Base-by-base conservation (phyloP, 2,797 vertebrate genomes). In the Anguilla megastoma region DNA sequence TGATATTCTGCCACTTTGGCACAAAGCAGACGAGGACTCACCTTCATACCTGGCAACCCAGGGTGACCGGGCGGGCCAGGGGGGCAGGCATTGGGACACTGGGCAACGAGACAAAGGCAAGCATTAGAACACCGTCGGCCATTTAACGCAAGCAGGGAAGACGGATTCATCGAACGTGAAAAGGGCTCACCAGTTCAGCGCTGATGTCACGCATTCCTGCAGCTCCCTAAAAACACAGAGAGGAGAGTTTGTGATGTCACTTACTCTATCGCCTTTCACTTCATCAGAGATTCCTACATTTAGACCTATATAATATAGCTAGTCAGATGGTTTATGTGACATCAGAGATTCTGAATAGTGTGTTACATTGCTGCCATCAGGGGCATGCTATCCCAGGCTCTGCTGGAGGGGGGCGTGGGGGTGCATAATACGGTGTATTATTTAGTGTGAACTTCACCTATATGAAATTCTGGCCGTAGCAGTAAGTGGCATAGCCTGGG, bases 1-100 rank as follows among this genome's bases (percentile, higher is more conserved):
- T 76, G 30, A 14, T 18, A 36, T 76, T 33, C 69, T 71, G n/a
- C 27, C 74, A 79, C 14, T 41, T 3, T 6, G 12, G 36, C 4
- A 80, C 5, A 6, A 16, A 48, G 14, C 36, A 21, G 16, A 36
- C 18, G n/a, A 84, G 4, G 69, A 85, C 94, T 96, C 94, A 99
- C 99, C 96, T 99, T 98, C 98, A 99, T 98, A 88, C 99, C 99
- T 92, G 98, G 97, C 89, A 98, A 95, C 0, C 99, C 99, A 90
- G 98, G 97, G 85, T 98, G 96, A 86, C 99, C 99, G 50, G 97
- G 92, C 0, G 94, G 96, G 1, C 98, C 98, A 84, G 97, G 95
- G 21, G 97, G 95, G 91, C 99, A 99, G 86, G 98, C 95, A 92
- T 95, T 97, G 87, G 98, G 97, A 94, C 99, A 99, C 99, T 99